Percentiles rank a stretch among this genome's conserved stretches.
Evolutionary conservation across 2,113 vertebrate species (phyloP).

Genomic region (Oreotrochilus melanogaster): DNA sequence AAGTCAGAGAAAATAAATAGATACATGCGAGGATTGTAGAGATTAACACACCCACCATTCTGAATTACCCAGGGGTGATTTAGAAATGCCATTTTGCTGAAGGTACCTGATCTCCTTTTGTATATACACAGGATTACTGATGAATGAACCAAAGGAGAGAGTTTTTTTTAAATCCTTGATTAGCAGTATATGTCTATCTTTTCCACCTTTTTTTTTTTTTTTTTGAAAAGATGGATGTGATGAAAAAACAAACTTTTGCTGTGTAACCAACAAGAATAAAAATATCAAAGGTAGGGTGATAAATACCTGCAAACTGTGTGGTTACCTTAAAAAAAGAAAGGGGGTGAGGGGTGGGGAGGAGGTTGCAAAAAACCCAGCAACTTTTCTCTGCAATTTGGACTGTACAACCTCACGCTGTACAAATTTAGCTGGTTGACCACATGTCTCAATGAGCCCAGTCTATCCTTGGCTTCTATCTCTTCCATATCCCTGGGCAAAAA

Average conservation of each 20-base stretch:
- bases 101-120: conserved; percentile 31
- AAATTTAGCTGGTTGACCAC: not conserved
- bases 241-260: not conserved
- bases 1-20: conserved; percentile 70
- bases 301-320: not conserved
- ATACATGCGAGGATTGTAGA: conserved; percentile 38
- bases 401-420: not conserved
- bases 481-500: conserved; percentile 53
- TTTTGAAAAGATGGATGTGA: not conserved
- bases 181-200: not conserved
- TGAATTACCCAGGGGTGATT: conserved; percentile 42
- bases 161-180: not conserved
- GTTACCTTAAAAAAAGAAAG: not conserved
- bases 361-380: not conserved
- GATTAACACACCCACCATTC: conserved; percentile 60
- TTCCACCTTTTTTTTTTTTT: not conserved
- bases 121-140: not conserved
- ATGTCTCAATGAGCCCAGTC: not conserved
- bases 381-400: not conserved
- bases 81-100: conserved; percentile 40
- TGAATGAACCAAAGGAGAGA: not conserved
- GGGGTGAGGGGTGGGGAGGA: too few species aligned
- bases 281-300: not conserved
- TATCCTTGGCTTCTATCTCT: conserved; percentile 15
- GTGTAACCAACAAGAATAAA: not conserved